Percentiles rank a stretch among this genome's conserved stretches.
Conservation (phyloP, 2,113 vertebrate genomes). For the Cavia aperea region DNA sequence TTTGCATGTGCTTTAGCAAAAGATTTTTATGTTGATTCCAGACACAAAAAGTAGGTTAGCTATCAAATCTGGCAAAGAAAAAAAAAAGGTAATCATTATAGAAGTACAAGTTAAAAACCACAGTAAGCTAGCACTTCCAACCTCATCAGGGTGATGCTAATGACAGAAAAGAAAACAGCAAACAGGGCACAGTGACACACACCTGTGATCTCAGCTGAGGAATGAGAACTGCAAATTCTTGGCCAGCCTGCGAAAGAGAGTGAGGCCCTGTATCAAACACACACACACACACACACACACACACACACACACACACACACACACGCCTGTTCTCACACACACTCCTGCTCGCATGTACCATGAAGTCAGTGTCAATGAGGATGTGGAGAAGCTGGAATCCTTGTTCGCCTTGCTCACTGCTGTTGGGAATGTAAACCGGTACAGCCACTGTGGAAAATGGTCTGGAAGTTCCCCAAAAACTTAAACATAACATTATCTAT, state of each 20-base stretch:
- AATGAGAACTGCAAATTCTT: background rate
- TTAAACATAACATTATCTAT: background rate
- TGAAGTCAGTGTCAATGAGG: background rate
- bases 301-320: no score
- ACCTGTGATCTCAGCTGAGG: background rate
- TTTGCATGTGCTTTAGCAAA: background rate
- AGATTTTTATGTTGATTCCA: background rate
- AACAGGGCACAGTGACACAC: no score
- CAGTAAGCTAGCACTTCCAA: background rate
- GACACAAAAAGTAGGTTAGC: background rate
- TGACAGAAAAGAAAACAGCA: background rate
- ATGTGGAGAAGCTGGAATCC: background rate
- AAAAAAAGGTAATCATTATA: background rate
- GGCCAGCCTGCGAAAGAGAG: background rate
- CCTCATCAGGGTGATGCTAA: background rate
- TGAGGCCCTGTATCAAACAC: background rate
- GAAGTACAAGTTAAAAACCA: background rate
- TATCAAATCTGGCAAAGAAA: background rate
- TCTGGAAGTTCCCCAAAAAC: rapidly evolving
- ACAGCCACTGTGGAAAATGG: background rate
- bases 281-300: no score
- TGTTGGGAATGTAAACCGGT: background rate
- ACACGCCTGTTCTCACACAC: no score
- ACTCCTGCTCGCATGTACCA: no score
- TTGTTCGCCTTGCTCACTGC: background rate